Base-by-base conservation (phyloP, 2,888 invertebrate species). In the Callimorpha dominula region DNA sequence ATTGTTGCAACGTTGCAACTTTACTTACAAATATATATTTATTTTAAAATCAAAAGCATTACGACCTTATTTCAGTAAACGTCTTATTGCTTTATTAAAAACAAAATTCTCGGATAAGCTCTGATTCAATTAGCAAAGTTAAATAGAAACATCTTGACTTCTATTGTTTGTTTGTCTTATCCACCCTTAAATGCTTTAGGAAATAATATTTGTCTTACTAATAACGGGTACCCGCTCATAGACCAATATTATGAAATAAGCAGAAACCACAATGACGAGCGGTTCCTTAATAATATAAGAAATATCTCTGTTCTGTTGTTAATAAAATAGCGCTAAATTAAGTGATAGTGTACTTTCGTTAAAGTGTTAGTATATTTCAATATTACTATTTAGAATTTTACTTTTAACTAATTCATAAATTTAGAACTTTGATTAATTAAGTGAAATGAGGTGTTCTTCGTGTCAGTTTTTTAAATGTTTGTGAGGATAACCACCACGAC, bases 61-160 rank as follows among this genome's bases (percentile, higher is more conserved):
- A 14, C 50, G 14, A 52, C 15, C 31, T 12, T 67, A 46, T 65
- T 65, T 15, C 67, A 57, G 17, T n/a, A n/a, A 57, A 43, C 5
- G 8, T 8, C 40, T 40, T 52, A 1, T 31, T 20, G 8, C 65
- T 54, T 70, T 66, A 74, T 72, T 74, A 72, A 46, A 73, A 74
- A 65, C 68, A 52, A 76, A 73, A 77, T 73, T 67, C 74, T 70
- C 64, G 70, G 69, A 75, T 76, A 73, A 75, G 54, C 40, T 49
- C 60, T 79, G 72, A 76, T 74, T 78, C 76, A 79, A 83, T 83
- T 81, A 78, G 65, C 73, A 66, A 73, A 79, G 64, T 75, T 71
- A 76, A 79, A 75, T 75, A 73, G 65, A 73, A 77, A 52, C 65
- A 73, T 66, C 65, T 76, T 72, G 57, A 71, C 76, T 77, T 66